Evolutionary conservation across 2,113 vertebrate species (phyloP).

Genomic region (Mixornis gularis): DNA sequence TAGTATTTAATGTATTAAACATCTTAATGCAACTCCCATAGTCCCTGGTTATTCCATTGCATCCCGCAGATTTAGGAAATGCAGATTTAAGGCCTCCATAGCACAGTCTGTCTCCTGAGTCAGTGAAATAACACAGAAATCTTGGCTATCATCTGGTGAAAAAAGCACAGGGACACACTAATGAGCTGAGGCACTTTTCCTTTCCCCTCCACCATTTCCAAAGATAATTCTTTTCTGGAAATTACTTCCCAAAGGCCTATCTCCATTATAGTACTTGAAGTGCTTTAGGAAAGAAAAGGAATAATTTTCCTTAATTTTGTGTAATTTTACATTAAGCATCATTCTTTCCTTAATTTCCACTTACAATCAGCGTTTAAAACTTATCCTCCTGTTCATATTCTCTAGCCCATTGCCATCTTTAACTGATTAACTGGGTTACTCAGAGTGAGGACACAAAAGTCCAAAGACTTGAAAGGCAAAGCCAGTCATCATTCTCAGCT

Average conservation of each 20-base stretch:
- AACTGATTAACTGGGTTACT: background rate
- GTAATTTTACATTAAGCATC: background rate
- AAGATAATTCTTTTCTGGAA: background rate
- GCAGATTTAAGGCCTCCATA: background rate
- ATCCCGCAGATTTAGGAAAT: background rate
- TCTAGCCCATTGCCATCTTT: background rate
- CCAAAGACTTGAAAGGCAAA: background rate
- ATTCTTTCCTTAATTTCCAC: background rate
- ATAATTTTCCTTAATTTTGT: background rate
- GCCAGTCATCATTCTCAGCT: background rate
- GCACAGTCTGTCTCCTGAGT: background rate
- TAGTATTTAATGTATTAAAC: background rate
- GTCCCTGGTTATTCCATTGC: background rate
- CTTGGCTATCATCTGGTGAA: background rate
- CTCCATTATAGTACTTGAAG: background rate
- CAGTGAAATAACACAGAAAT: background rate
- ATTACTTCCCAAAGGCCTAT: background rate
- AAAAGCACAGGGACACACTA: background rate
- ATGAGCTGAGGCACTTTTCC: background rate
- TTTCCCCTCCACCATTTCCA: background rate
- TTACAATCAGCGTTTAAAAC: background rate
- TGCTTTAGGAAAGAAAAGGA: background rate
- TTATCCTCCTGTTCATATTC: background rate
- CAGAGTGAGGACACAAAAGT: background rate
- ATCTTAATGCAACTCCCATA: background rate